Percentiles rank a stretch among this genome's conserved stretches.
Evolutionary conservation across 1,140 invertebrate species (phyloP).

Genomic region (Tyrophagus putrescentiae): DNA sequence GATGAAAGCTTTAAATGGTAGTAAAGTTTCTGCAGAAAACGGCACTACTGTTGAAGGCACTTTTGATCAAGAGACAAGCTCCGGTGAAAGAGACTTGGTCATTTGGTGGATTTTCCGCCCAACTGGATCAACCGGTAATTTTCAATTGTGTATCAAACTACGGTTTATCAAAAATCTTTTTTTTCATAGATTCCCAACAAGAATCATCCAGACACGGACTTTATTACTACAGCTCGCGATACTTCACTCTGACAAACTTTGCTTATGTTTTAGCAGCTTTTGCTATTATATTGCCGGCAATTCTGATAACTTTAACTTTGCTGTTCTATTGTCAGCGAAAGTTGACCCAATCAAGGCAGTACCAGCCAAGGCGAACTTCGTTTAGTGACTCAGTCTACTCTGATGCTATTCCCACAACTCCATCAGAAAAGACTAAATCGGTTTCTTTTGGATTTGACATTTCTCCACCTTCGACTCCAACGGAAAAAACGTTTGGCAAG

Average conservation of each 20-base stretch:
- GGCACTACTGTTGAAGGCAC: not conserved
- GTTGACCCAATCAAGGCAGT: not conserved
- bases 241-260: not conserved
- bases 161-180: too few species aligned
- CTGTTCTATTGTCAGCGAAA: slow-evolving; percentile 6
- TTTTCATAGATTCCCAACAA: too few species aligned
- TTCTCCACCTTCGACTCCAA: not conserved
- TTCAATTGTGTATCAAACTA: too few species aligned
- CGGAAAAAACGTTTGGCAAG: not conserved
- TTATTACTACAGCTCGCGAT: not conserved
- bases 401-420: not conserved
- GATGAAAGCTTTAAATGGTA: too few species aligned
- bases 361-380: not conserved
- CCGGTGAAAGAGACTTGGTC: not conserved
- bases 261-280: not conserved
- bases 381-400: slow-evolving; percentile 1
- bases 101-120: slow-evolving; percentile 9
- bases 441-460: not conserved
- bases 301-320: not conserved
- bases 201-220: not conserved
- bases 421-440: not conserved
- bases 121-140: not conserved
- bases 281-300: not conserved
- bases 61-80: not conserved
- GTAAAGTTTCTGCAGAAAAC: too few species aligned